Conservation (phyloP, 1,140 invertebrate genomes). For the Idris sp. region DNA sequence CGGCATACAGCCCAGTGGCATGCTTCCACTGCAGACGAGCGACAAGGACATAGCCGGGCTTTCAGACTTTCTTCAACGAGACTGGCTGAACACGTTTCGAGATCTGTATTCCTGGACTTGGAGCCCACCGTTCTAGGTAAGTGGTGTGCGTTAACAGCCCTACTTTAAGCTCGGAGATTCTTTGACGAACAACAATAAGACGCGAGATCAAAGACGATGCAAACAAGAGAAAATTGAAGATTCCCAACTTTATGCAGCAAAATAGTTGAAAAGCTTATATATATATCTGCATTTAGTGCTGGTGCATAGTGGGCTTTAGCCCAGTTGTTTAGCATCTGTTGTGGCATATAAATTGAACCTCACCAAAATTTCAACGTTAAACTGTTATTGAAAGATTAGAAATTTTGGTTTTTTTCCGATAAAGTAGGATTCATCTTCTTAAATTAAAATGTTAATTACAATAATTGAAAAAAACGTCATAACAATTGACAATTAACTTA, state of each 20-base stretch:
- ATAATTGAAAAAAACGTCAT: too few species aligned
- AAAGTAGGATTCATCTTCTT: too few species aligned
- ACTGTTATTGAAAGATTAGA: too few species aligned
- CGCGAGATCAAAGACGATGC: constrained; percentile 25
- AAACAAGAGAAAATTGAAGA: constrained; percentile 42
- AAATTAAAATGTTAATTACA: too few species aligned
- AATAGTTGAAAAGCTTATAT: too few species aligned
- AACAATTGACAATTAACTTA: too few species aligned
- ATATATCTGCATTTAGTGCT: too few species aligned
- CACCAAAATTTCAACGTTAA: too few species aligned
- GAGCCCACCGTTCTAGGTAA: constrained; percentile 85
- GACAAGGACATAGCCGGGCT: constrained; percentile 80
- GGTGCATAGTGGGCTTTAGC: too few species aligned
- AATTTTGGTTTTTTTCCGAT: too few species aligned
- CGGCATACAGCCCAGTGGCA: constrained; percentile 83
- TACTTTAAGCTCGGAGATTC: constrained; percentile 52
- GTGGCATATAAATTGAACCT: too few species aligned
- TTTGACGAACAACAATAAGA: constrained; percentile 64
- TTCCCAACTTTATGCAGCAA: constrained; percentile 21
- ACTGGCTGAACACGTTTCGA: constrained; percentile 85
- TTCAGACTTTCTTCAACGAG: constrained; percentile 84
- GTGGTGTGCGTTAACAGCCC: constrained; percentile 20
- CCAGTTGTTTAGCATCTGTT: too few species aligned
- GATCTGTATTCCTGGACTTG: constrained; percentile 88
- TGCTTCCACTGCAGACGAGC: constrained; percentile 68